These are phyloP conservation scores for Pelvicachromis taeniatus DNA, from an alignment of 2,113 vertebrate species.

Conservation along the genomic window DNA sequence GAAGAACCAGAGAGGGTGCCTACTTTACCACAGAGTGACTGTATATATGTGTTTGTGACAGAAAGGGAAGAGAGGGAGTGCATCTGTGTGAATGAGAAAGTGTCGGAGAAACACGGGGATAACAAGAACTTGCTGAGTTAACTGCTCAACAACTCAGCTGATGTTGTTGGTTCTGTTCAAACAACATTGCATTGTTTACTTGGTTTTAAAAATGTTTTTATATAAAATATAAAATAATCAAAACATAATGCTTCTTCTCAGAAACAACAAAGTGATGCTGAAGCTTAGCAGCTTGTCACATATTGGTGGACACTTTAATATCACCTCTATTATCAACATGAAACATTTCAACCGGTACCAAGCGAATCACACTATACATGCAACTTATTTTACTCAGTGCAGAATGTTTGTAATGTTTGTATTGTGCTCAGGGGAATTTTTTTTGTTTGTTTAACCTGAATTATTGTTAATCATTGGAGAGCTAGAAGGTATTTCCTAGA, in stretches of 20 bases:
- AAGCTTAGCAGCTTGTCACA: not conserved
- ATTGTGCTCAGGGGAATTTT: not conserved
- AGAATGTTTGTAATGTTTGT: not conserved
- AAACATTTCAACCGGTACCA: not conserved
- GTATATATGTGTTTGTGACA: slow-evolving; percentile 8
- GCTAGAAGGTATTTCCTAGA: not conserved
- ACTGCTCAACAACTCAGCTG: not conserved
- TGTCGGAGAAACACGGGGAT: not conserved
- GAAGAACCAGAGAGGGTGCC: not conserved
- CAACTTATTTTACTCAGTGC: not conserved
- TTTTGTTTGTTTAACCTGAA: not conserved
- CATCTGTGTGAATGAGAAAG: not conserved
- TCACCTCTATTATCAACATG: not conserved
- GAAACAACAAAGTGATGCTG: not conserved
- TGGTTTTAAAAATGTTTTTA: not conserved
- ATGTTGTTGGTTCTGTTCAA: not conserved
- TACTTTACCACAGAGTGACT: not conserved
- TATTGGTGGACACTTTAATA: not conserved
- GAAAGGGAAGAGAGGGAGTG: not conserved
- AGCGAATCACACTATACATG: not conserved
- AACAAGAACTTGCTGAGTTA: not conserved
- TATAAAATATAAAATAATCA: not conserved
- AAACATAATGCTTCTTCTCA: not conserved
- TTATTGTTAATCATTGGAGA: not conserved
- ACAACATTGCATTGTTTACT: not conserved